Base-by-base conservation (phyloP, 1,140 invertebrate species). In the Pogonomyrmex barbatus region DNA sequence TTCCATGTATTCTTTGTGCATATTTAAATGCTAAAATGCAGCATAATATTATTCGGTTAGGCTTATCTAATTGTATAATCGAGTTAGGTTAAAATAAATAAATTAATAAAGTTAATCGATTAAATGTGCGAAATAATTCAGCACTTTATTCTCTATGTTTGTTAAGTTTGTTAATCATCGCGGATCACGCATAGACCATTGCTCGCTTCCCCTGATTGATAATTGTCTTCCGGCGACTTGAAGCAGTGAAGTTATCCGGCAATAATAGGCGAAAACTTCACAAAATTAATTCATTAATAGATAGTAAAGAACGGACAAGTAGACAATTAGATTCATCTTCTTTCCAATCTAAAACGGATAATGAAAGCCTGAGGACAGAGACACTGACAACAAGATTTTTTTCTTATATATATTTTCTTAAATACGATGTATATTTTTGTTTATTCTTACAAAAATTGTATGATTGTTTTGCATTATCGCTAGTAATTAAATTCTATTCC, bases 141-240 rank as follows among this genome's bases (percentile, higher is more conserved):
- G 2, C 39, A 10, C 24, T 24, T 24, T 24, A 24, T 24, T 24
- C 24, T 62, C 12, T 56, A 42, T 42, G 56, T 56, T 73, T 77
- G 56, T 77, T 77, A n/a, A 77, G 24, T 24, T 24, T 24, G 24
- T 24, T 24, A 24, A 63, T n/a, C 24, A 77, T 75, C 30, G 33
- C 8, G n/a, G 56, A 77, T 77, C 56, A 60, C 42, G 42, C 56
- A 33, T 56, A 47, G 30, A 33, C 56, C 56, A 33, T 63, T 47
- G 30, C 75, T 63, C n/a, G 42, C 42, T 77, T 77, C 14, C 9
- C 10, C 4, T 58, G 56, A 77, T 77, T 77, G 63, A 77, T 77
- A 77, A 77, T 77, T 63, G 56, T 63, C 42, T 77, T 77, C 75
- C 56, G 42, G 12, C 56, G 73, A 77, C 24, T 62, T 45, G 73